A percentile compares a stretch with the other conserved stretches of the same genome.
Evolutionary conservation across 2,797 vertebrate genomes (phyloP).

Genomic region (Melanotaenia nigrans): DNA sequence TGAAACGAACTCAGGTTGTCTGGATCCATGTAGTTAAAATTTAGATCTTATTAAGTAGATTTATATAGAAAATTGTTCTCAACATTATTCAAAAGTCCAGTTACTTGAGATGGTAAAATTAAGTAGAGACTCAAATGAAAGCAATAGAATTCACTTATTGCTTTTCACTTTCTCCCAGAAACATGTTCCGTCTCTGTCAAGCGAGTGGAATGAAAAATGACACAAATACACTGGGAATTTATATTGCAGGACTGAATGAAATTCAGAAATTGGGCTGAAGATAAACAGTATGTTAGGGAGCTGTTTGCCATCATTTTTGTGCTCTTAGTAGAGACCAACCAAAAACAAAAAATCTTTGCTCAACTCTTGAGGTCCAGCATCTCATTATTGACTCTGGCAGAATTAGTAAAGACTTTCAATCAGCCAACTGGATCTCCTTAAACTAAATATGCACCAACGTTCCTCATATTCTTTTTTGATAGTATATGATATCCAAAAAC

Average conservation of each 20-base stretch:
- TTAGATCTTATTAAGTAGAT: slow-evolving; percentile 11
- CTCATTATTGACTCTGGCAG: slow-evolving; percentile 50
- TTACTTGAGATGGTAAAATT: not conserved
- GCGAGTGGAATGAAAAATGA: slow-evolving; percentile 23
- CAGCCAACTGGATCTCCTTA: slow-evolving; percentile 12
- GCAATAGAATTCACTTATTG: slow-evolving; percentile 9
- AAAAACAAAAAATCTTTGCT: slow-evolving; percentile 21
- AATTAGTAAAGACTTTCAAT: slow-evolving; percentile 41
- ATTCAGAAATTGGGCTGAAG: slow-evolving; percentile 15
- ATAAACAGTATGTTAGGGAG: slow-evolving; percentile 17
- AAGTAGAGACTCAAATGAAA: slow-evolving; percentile 20
- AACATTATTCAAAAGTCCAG: not conserved
- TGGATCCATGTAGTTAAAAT: slow-evolving; percentile 20
- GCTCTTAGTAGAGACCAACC: slow-evolving; percentile 12
- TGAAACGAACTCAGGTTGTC: slow-evolving; percentile 34
- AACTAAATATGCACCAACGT: slow-evolving; percentile 7
- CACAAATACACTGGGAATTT: slow-evolving; percentile 19
- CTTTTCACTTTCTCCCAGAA: slow-evolving; percentile 20
- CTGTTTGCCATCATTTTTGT: slow-evolving; percentile 29
- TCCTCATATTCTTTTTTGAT: too few relatives aligned
- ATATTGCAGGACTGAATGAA: slow-evolving; percentile 27
- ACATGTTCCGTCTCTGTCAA: not conserved
- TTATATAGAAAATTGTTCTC: not conserved
- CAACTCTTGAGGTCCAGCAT: slow-evolving; percentile 9
- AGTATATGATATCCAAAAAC: too few relatives aligned